Evolutionary conservation across 2,797 vertebrate genomes (phyloP), one percentile per base, ranked within the genome.

Genomic region (Macrochelys suwanniensis): DNA sequence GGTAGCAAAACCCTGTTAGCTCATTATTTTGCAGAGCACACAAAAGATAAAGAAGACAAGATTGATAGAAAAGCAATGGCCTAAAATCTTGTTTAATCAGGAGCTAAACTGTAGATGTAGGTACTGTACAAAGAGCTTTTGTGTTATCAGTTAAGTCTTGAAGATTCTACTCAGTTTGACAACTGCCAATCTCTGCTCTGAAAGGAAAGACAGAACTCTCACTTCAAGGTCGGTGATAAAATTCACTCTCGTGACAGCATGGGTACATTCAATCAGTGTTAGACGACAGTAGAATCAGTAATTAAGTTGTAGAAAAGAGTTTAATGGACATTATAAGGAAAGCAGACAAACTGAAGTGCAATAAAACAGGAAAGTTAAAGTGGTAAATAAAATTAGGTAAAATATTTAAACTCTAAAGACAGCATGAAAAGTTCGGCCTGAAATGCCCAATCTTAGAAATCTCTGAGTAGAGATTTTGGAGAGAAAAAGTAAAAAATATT

Each of bases 301-400:
- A 96, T 85, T 93, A 83, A 87, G 51, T 71, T 88, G 90, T 31
- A 88, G 33, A 88, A 94, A 76, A 68, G 28, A 6, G 77, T 77
- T 59, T 79, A 94, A 3, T 77, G 31, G 42, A 15, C 51, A 8
- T 89, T 93, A 84, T 79, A 56, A 42, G 5, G 31, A 53, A 77
- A 96, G 26, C 51, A 87, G 74, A 59, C 74, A 77, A 77, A 77
- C 25, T 77, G 15, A 65, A 12, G 33, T 59, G 47, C 82, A 54
- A 80, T 23, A 51, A 89, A 92, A 89, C 45, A 92, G 1, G 1
- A 4, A 76, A 92, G 82, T 84, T 87, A 87, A 45, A 78, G 45
- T 78, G 28, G 5, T 78, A 45, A 49, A 45, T 49, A 47, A 61
- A 95, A 80, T 28, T 28, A 94, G 89, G 89, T 5, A 56, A 37